These are phyloP conservation scores for Cyanoramphus novaezelandiae DNA, from an alignment of 2,113 vertebrate species.

Conservation along the genomic window DNA sequence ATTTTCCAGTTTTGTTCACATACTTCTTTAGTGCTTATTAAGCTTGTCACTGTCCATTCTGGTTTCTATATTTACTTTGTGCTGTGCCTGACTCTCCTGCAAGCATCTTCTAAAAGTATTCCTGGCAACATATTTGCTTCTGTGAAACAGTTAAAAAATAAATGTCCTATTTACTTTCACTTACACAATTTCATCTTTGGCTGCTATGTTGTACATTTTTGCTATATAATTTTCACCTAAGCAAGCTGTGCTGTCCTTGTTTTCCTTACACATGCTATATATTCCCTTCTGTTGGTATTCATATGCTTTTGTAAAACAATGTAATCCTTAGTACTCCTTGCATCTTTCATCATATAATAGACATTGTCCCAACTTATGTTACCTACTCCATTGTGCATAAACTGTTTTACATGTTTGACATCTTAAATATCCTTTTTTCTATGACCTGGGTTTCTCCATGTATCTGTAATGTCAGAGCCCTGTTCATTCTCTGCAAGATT, in stretches of 20 bases:
- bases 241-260: neutral
- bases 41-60: neutral
- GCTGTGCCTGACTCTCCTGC: neutral
- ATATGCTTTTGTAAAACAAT: neutral
- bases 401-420: neutral
- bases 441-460: neutral
- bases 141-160: neutral
- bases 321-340: neutral
- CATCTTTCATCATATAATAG: neutral
- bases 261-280: neutral
- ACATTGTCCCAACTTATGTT: neutral
- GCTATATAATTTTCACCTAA: neutral
- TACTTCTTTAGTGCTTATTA: neutral
- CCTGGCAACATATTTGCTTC: neutral
- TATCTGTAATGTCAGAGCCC: neutral
- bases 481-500: neutral
- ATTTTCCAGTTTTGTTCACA: neutral
- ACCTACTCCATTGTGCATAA: neutral
- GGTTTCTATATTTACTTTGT: neutral
- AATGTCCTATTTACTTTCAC: constrained; percentile 4
- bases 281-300: neutral
- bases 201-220: neutral
- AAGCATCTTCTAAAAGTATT: neutral
- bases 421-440: neutral
- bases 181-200: neutral